phyloP scores from a whole-genome alignment of 2,888 invertebrate genomes.

The Himalopsyche kuldschensis region DNA sequence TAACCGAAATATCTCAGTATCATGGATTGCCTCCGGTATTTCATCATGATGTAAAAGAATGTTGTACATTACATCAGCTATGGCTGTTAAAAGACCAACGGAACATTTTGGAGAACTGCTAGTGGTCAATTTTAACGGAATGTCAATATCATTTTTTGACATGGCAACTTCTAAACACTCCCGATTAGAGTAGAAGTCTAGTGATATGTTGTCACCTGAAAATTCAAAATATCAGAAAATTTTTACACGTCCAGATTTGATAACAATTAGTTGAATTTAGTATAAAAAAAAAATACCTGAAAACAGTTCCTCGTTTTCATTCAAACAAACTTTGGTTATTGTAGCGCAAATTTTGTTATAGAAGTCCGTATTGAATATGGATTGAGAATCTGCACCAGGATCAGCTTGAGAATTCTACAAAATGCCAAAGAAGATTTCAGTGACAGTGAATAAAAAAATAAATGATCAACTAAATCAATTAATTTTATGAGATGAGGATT shows the following conservation, averaged over 20 bases:
- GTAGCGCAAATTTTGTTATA: conserved; percentile 22
- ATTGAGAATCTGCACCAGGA: background rate
- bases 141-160: conserved; percentile 24
- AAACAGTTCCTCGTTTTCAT: conserved; percentile 44
- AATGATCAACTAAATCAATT: background rate
- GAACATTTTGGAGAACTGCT: conserved; percentile 30
- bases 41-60: conserved; percentile 50
- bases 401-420: background rate
- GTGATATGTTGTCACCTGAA: conserved; percentile 32
- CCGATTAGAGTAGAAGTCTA: conserved; percentile 21
- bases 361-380: conserved; percentile 17
- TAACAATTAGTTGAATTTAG: background rate
- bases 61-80: conserved; percentile 52
- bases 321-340: conserved; percentile 25
- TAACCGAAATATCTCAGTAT: conserved; percentile 53
- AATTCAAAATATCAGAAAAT: background rate
- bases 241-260: background rate
- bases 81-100: conserved; percentile 48
- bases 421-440: background rate
- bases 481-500: background rate
- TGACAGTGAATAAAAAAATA: conserved; percentile 18
- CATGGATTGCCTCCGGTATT: conserved; percentile 49
- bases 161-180: conserved; percentile 31
- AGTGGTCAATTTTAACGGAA: conserved; percentile 19
- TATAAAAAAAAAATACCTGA: conserved; percentile 41